Evolutionary conservation across 2,888 invertebrate genomes (phyloP).

Genomic region (Lithophane semibrunnea): DNA sequence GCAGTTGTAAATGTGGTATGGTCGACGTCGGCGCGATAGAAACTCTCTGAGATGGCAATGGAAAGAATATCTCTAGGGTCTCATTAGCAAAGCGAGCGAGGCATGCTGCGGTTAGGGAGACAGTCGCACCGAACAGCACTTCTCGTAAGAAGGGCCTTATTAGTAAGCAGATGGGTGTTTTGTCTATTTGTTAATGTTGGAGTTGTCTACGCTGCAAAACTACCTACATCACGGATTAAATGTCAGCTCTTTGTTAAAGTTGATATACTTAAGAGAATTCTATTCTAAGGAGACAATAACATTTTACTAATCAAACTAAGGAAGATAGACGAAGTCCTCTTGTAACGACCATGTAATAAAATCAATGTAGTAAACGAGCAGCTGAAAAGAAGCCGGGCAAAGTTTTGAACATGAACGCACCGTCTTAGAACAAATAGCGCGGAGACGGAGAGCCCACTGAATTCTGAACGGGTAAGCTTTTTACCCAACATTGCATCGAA

Average conservation of each 20-base stretch:
- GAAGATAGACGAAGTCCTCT: conserved; percentile 48
- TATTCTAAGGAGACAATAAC: conserved; percentile 33
- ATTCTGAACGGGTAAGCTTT: conserved; percentile 53
- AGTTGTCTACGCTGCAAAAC: conserved; percentile 45
- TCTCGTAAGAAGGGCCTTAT: conserved; percentile 70
- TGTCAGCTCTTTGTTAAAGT: conserved; percentile 29
- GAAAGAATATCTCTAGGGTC: conserved; percentile 75
- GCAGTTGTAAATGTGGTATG: conserved; percentile 53
- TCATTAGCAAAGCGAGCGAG: conserved; percentile 79
- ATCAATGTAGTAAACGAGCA: conserved; percentile 54
- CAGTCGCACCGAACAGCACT: conserved; percentile 67
- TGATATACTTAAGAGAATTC: conserved; percentile 12
- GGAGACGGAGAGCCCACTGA: conserved; percentile 23
- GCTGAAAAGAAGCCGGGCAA: conserved; percentile 45
- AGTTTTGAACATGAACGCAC: conserved; percentile 57
- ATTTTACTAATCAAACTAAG: conserved; percentile 45
- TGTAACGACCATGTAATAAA: conserved; percentile 59
- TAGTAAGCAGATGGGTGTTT: conserved; percentile 65
- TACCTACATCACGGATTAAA: conserved; percentile 15
- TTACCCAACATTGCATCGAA: conserved; percentile 40
- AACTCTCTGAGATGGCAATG: conserved; percentile 67
- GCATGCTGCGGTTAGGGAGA: conserved; percentile 72
- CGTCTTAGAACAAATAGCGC: conserved; percentile 53
- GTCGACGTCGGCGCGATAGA: conserved; percentile 49
- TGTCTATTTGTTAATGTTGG: conserved; percentile 58